Evolutionary conservation across 2,888 invertebrate species (phyloP), one percentile per base, ranked within the genome.

Genomic region (Congeria kusceri): DNA sequence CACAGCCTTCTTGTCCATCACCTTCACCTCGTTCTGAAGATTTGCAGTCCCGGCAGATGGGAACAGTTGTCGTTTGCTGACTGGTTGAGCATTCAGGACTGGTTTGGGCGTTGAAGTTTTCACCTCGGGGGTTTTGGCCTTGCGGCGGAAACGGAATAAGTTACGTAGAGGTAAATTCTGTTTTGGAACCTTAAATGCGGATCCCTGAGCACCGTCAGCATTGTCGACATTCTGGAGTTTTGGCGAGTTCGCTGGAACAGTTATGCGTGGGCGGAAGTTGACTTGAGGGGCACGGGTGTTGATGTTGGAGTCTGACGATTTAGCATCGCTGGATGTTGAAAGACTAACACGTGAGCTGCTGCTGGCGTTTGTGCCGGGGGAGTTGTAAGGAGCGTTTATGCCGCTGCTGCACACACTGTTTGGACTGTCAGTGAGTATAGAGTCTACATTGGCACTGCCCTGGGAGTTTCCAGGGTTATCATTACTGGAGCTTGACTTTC

Each of bases 391-490:
- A 32, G 89, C 89, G 56, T 87, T 88, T 3, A 90, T 87, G 28
- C 91, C 91, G 81, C 89, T 90, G 76, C 90, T 90, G 57, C 88
- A 83, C 0, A 87, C 87, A 78, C 89, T 91, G 73, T 87, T 85
- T 7, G 91, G 90, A 77, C 90, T 90, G 82, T 90, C 90, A 13
- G 91, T 91, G 27, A 91, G 85, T 32, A 90, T 88, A 1, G 90
- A 89, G 79, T 91, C 90, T 9, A 87, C 68, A n/a, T 88, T 71
- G 56, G 83, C 84, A 75, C 84, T 83, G 46, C 80, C 78, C 56
- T 58, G 32, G 49, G 64, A 68, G 29, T 66, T 67, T 59, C 78
- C 78, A 20, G 77, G 77, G 32, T 80, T 79, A 47, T 88, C 87
- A 57, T 82, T 87, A 77, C 89, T 87, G 44, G 88, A 87, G 44